These are phyloP conservation scores for Eilema depressum DNA, from an alignment of 2,888 invertebrate genomes.

Conservation along the genomic window DNA sequence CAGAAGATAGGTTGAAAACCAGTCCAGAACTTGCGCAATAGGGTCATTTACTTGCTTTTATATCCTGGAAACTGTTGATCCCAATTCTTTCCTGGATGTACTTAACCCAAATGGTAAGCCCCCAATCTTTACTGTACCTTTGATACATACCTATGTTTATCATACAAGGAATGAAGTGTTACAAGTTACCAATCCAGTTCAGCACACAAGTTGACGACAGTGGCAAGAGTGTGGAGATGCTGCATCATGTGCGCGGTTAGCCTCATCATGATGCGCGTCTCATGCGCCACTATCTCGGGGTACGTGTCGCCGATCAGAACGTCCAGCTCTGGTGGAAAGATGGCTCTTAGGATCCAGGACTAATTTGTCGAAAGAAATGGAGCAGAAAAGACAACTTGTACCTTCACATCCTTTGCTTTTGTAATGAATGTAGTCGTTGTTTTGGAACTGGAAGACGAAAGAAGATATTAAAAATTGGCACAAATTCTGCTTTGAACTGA, in stretches of 20 bases:
- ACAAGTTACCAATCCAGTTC: conserved; percentile 90
- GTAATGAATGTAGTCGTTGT: conserved; percentile 89
- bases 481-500: too few species aligned
- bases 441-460: conserved; percentile 87
- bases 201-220: conserved; percentile 87
- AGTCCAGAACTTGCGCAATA: too few species aligned
- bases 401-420: conserved; percentile 90
- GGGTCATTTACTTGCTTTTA: too few species aligned
- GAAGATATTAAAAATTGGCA: too few species aligned
- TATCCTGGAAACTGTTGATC: too few species aligned
- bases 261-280: conserved; percentile 91
- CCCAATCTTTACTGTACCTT: too few species aligned
- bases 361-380: not conserved
- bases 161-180: too few species aligned
- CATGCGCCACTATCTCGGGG: conserved; percentile 92
- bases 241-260: conserved; percentile 89
- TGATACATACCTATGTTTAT: too few species aligned
- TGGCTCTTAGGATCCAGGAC: not conserved
- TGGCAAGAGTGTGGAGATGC: conserved; percentile 84
- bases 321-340: conserved; percentile 88
- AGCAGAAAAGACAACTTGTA: conserved; percentile 52
- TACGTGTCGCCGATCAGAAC: conserved; percentile 92
- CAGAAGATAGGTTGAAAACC: too few species aligned
- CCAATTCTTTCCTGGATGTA: too few species aligned
- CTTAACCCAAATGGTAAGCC: too few species aligned